A percentile compares a stretch with the other conserved stretches of the same genome.
phyloP scores from a whole-genome alignment of 2,888 invertebrate genomes.

The Lepidocyrtoides sp. region DNA sequence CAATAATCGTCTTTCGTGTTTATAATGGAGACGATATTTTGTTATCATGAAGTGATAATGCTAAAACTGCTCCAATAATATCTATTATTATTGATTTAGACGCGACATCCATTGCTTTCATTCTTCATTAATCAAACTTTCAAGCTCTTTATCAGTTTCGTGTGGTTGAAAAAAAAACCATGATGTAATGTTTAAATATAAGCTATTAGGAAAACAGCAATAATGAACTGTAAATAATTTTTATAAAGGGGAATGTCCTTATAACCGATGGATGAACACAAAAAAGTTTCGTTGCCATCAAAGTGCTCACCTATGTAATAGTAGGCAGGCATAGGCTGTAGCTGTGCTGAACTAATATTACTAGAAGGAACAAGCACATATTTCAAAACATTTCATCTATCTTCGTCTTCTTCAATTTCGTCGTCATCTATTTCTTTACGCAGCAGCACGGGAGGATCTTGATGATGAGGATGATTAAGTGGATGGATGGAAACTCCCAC shows the following conservation, averaged over 20 bases:
- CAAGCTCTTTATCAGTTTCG: not conserved
- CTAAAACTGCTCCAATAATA: not conserved
- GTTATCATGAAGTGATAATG: not conserved
- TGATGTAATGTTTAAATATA: conserved; percentile 71
- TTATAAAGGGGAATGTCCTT: conserved; percentile 75
- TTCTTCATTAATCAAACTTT: conserved; percentile 29
- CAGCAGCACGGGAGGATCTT: conserved; percentile 24
- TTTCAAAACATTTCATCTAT: conserved; percentile 40
- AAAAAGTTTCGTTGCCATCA: conserved; percentile 33
- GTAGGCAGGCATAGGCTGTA: too few relatives aligned
- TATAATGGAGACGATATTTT: not conserved
- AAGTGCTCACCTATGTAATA: conserved; percentile 58
- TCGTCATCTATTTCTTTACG: conserved; percentile 50
- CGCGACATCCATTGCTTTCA: not conserved
- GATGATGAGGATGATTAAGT: conserved; percentile 57
- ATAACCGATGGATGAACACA: not conserved
- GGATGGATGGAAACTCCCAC: conserved; percentile 77
- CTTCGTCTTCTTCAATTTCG: conserved; percentile 2
- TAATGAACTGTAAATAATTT: conserved; percentile 47
- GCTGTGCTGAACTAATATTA: not conserved
- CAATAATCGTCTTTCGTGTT: conserved; percentile 12
- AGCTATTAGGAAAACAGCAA: conserved; percentile 26
- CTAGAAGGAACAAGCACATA: not conserved
- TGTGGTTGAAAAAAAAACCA: conserved; percentile 17
- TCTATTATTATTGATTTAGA: not conserved